Conservation (phyloP, 2,888 invertebrate species). For the Chrysotoxum bicinctum region DNA sequence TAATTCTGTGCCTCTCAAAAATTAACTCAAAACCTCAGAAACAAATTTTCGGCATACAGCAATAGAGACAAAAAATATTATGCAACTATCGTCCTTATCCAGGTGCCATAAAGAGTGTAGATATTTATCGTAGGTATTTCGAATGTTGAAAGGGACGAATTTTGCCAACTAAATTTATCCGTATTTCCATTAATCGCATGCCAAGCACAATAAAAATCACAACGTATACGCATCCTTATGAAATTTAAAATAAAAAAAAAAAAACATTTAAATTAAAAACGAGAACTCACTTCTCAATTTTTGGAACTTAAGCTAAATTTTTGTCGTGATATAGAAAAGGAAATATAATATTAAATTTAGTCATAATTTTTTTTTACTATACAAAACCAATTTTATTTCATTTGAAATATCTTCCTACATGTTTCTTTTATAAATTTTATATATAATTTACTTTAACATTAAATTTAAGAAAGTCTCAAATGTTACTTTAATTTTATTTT, state of each 20-base stretch:
- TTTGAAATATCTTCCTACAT: constrained; percentile 41
- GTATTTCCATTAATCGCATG: background rate
- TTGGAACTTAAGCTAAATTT: constrained; percentile 14
- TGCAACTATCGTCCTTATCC: constrained; percentile 53
- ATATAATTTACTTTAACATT: constrained; percentile 21
- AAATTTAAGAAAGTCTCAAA: constrained; percentile 67
- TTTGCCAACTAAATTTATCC: constrained; percentile 34
- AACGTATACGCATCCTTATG: constrained; percentile 72
- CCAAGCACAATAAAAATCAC: constrained; percentile 56
- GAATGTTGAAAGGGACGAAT: constrained; percentile 57
- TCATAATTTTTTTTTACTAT: constrained; percentile 35
- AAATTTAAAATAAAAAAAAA: constrained; percentile 16
- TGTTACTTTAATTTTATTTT: constrained; percentile 69
- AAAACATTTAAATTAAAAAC: background rate
- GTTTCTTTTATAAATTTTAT: constrained; percentile 17
- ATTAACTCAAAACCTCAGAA: background rate
- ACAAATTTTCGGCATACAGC: background rate
- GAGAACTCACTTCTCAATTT: constrained; percentile 10
- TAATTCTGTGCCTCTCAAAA: constrained; percentile 1
- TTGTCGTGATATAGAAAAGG: constrained; percentile 28
- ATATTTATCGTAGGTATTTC: constrained; percentile 69
- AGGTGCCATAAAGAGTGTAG: constrained; percentile 71
- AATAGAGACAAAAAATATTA: background rate
- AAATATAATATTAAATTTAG: constrained; percentile 26
- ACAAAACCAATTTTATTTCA: constrained; percentile 18